Evolutionary conservation across 2,113 vertebrate genomes (phyloP).

Genomic region (Melanerpes formicivorus): DNA sequence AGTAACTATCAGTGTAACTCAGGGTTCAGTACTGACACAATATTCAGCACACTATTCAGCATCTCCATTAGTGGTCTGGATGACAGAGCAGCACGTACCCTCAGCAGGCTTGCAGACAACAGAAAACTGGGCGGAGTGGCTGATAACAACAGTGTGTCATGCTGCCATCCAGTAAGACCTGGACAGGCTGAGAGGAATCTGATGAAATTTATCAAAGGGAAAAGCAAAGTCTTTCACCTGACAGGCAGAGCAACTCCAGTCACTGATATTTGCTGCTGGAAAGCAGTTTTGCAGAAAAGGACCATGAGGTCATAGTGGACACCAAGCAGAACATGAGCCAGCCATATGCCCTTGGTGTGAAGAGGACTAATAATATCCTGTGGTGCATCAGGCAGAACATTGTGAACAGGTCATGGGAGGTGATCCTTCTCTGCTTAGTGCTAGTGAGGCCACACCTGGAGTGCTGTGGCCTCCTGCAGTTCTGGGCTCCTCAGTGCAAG

Average conservation of each 20-base stretch:
- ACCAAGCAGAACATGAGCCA: not conserved
- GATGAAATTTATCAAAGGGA: not conserved
- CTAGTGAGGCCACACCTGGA: not conserved
- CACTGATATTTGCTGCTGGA: not conserved
- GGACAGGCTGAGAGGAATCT: not conserved
- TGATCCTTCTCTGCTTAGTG: not conserved
- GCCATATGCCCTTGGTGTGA: too few species aligned
- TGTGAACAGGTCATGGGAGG: not conserved
- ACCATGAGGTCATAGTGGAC: not conserved
- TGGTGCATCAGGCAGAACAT: not conserved
- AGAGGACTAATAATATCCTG: rapidly evolving
- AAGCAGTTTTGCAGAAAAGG: not conserved
- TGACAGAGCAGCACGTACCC: not conserved
- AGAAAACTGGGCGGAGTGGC: not conserved
- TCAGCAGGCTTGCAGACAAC: not conserved
- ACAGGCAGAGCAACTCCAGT: not conserved
- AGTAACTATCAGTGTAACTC: not conserved
- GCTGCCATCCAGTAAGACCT: not conserved
- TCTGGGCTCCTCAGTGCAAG: not conserved
- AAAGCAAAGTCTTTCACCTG: not conserved
- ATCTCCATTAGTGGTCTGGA: not conserved
- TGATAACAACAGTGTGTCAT: not conserved
- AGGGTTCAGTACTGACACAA: not conserved
- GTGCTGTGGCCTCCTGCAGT: too few species aligned
- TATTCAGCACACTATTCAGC: not conserved